Conservation (phyloP, 2,888 invertebrate species). For the Anoncus sp. region DNA sequence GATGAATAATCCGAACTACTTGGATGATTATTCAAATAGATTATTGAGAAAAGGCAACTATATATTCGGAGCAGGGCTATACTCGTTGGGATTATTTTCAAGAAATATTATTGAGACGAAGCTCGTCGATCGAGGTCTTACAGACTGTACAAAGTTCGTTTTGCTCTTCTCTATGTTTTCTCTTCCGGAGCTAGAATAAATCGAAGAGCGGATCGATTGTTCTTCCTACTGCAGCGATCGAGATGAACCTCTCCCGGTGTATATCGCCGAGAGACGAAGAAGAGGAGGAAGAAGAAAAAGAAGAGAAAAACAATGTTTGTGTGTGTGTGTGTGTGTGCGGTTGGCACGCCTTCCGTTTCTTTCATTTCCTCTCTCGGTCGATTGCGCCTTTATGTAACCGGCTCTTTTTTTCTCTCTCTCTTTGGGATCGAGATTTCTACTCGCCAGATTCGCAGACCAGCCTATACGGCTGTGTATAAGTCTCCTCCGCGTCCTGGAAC, state of each 20-base stretch:
- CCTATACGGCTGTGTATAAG: constrained; percentile 38
- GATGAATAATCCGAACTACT: not conserved
- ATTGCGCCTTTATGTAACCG: constrained; percentile 66
- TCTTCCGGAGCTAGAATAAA: constrained; percentile 27
- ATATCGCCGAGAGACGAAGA: constrained; percentile 14
- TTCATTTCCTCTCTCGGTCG: constrained; percentile 30
- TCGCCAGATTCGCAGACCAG: constrained; percentile 53
- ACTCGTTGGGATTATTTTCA: not conserved
- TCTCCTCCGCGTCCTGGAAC: constrained; percentile 34
- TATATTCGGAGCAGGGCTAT: constrained; percentile 2
- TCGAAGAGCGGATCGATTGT: constrained; percentile 52
- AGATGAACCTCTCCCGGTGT: constrained; percentile 31
- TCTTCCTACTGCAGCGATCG: constrained; percentile 47
- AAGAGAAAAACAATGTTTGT: constrained; percentile 33
- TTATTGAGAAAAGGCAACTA: constrained; percentile 1
- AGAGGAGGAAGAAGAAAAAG: constrained; percentile 6
- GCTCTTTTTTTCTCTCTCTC: constrained; percentile 29
- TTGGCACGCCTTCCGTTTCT: constrained; percentile 53
- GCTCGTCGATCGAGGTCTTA: not conserved
- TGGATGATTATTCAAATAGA: not conserved
- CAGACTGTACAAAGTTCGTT: not conserved
- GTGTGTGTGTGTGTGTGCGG: too few relatives aligned
- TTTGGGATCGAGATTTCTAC: constrained; percentile 43
- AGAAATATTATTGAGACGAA: not conserved
- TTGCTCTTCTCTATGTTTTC: constrained; percentile 2